These are phyloP conservation scores for Grapholita molesta DNA, from an alignment of 1,140 invertebrate genomes.

Conservation along the genomic window DNA sequence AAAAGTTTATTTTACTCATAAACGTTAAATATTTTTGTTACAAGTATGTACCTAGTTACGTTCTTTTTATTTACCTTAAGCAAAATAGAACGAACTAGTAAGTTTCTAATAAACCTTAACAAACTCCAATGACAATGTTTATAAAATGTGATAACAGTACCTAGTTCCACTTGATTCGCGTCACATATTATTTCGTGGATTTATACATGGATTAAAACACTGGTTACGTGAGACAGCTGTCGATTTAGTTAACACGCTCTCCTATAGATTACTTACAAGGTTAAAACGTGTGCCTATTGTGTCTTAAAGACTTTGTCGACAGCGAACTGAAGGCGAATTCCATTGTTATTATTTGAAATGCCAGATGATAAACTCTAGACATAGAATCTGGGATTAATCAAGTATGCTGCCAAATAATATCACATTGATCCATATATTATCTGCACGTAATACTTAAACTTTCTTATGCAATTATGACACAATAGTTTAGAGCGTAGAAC, in stretches of 20 bases:
- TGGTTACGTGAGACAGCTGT: not conserved
- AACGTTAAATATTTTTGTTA: too few species aligned
- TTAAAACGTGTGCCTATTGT: conserved; percentile 5
- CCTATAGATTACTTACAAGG: conserved; percentile 4
- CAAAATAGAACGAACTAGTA: too few species aligned
- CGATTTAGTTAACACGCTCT: not conserved
- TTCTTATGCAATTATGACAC: too few species aligned
- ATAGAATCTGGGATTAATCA: not conserved
- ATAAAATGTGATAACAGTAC: not conserved
- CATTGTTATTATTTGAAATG: not conserved
- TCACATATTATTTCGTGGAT: not conserved
- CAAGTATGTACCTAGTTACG: too few species aligned
- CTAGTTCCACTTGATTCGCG: not conserved
- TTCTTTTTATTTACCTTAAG: too few species aligned
- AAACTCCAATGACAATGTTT: too few species aligned
- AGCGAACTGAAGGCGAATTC: not conserved
- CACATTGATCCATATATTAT: too few species aligned
- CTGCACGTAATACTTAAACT: too few species aligned
- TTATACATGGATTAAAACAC: not conserved
- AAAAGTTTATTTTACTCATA: too few species aligned
- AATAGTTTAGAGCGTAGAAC: too few species aligned
- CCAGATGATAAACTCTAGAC: not conserved
- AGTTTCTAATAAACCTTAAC: too few species aligned
- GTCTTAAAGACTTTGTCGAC: not conserved
- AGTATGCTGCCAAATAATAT: too few species aligned